Evolutionary conservation across 2,888 invertebrate genomes (phyloP), one percentile per base, ranked within the genome.

Genomic region (Bhutanitis thaidina): DNA sequence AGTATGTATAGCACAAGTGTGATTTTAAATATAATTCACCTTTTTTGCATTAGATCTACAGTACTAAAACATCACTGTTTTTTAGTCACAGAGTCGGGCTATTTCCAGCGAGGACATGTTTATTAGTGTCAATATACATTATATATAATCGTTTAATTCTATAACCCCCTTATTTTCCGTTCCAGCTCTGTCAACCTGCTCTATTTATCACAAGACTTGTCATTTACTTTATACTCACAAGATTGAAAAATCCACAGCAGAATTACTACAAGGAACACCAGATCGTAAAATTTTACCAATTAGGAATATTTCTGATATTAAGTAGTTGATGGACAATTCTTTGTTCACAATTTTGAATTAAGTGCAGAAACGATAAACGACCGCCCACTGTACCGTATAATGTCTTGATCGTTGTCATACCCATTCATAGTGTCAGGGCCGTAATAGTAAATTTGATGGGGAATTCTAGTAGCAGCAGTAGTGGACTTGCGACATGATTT

Each of bases 1-100:
- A 56, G 53, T 59, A 44, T 56, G 56, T 27, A 29, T 29, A 55
- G 60, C 64, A 58, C 47, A 37, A 44, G 39, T 43, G 48, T 45
- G 47, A 48, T 32, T 47, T 34, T 32, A 16, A 43, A 30, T 7
- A 37, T 47, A 44, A 43, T 47, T 32, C 43, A 52, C 45, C 39
- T 36, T 52, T 51, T 41, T 57, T 44, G 44, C 48, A 37, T 15
- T 20, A 54, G 54, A 54, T 48, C 51, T 55, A 51, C 52, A 39
- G 52, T 55, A 57, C 46, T 20, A n/a, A n/a, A 55, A 54, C 36
- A 52, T 49, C 41, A 49, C 48, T 51, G 56, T 41, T 16, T 49
- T 52, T 55, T 56, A 56, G 55, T 55, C 56, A 54, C 54, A 52
- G 39, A 41, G 3, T 30, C 35, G 45, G 45, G 51, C 41, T 41